A percentile compares a stretch with the other conserved stretches of the same genome.
Evolutionary conservation across 1,140 invertebrate genomes (phyloP).

Genomic region (Drosophila elegans): DNA sequence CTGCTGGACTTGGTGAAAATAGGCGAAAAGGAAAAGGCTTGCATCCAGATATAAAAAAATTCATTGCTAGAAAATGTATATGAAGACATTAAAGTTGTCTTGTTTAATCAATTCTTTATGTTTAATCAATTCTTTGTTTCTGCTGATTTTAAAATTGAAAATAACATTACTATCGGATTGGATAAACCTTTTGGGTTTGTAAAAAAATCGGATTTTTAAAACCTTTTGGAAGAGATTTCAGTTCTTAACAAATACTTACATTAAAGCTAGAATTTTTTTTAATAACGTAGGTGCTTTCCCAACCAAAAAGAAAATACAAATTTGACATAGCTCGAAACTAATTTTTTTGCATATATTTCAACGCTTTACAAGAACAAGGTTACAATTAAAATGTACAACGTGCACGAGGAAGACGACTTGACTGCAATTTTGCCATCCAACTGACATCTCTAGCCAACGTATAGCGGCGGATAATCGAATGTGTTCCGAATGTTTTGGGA

Average conservation of each 20-base stretch:
- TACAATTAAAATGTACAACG: slow-evolving; percentile 23
- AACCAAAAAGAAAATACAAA: too few species aligned
- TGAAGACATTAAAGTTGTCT: too few species aligned
- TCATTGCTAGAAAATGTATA: neutral
- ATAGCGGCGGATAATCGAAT: neutral
- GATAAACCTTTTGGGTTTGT: too few species aligned
- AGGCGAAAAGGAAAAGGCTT: neutral
- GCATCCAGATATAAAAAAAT: neutral
- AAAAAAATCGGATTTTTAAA: too few species aligned
- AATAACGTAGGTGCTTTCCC: too few species aligned
- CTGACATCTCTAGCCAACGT: neutral
- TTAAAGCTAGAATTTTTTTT: too few species aligned
- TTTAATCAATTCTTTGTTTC: too few species aligned
- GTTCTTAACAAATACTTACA: too few species aligned
- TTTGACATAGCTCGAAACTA: slow-evolving; percentile 1
- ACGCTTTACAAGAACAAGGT: slow-evolving; percentile 7
- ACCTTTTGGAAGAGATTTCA: too few species aligned
- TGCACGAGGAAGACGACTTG: neutral
- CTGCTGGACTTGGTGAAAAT: neutral
- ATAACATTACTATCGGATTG: too few species aligned
- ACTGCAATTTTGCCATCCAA: slow-evolving; percentile 22
- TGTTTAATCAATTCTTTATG: neutral
- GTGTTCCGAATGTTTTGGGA: too few species aligned
- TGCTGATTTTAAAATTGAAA: too few species aligned
- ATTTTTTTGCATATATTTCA: slow-evolving; percentile 11